phyloP scores from a whole-genome alignment of 2,888 invertebrate genomes.

The Oscheius sp. region DNA sequence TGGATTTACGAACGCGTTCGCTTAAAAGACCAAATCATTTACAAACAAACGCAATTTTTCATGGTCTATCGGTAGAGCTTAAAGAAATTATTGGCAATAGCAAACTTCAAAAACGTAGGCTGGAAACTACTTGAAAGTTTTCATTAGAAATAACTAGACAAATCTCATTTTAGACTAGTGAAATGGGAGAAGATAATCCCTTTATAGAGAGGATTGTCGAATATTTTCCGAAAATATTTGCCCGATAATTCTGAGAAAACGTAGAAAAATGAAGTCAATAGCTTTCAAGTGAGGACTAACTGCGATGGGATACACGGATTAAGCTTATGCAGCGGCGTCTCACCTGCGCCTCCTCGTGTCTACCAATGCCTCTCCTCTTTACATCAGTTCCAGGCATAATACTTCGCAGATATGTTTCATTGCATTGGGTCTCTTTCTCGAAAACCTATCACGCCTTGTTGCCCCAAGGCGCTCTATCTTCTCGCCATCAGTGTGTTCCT shows the following conservation, averaged over 20 bases:
- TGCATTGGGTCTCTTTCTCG: background rate
- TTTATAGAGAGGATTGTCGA: too few relatives aligned
- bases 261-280: conserved; percentile 1
- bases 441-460: conserved; percentile 12
- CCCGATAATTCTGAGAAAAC: too few relatives aligned
- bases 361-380: conserved; percentile 14
- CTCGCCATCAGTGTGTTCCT: conserved; percentile 24
- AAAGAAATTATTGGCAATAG: too few relatives aligned
- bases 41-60: too few relatives aligned
- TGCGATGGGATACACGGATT: conserved; percentile 17
- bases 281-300: background rate
- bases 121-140: too few relatives aligned
- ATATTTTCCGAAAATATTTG: background rate
- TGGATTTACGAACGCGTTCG: too few relatives aligned
- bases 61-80: too few relatives aligned
- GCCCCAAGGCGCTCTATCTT: conserved; percentile 20
- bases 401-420: conserved; percentile 11
- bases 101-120: too few relatives aligned
- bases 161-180: too few relatives aligned
- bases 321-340: conserved; percentile 25
- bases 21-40: too few relatives aligned
- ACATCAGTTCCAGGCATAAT: conserved; percentile 14
- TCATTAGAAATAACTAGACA: too few relatives aligned
- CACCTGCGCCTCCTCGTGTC: conserved; percentile 19
- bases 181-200: too few relatives aligned